Evolutionary conservation across 2,113 vertebrate species (phyloP).

Genomic region (Glareola pratincola): DNA sequence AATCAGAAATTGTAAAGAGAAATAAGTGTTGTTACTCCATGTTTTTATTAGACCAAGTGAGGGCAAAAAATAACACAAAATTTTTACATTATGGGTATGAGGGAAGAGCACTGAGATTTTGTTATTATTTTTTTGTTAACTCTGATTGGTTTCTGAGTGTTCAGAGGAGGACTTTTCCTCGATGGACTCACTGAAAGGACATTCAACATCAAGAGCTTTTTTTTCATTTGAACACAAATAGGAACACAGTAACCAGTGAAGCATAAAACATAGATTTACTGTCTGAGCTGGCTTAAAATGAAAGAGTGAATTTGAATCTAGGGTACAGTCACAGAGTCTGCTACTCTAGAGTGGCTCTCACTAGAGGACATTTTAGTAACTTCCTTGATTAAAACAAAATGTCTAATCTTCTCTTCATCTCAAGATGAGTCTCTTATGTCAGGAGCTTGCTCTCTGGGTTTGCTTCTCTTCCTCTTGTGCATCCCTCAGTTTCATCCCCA

Average conservation of each 20-base stretch:
- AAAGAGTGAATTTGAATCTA: neutral
- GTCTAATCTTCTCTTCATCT: neutral
- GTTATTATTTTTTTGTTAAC: neutral
- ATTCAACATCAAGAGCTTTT: neutral
- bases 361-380: neutral
- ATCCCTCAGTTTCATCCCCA: neutral
- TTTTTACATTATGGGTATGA: neutral
- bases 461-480: neutral
- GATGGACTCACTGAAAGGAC: neutral
- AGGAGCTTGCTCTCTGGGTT: neutral
- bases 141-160: neutral
- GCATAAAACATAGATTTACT: conserved; percentile 13
- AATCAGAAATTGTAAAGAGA: neutral
- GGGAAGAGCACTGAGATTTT: neutral
- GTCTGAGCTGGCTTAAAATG: neutral
- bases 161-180: neutral
- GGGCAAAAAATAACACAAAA: neutral
- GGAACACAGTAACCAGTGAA: neutral
- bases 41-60: neutral
- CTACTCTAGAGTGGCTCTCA: neutral
- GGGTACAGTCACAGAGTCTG: neutral
- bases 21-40: neutral
- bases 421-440: neutral
- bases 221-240: neutral
- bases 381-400: neutral